Conservation (phyloP, 2,797 vertebrate species). For the Sebastes taczanowskii region DNA sequence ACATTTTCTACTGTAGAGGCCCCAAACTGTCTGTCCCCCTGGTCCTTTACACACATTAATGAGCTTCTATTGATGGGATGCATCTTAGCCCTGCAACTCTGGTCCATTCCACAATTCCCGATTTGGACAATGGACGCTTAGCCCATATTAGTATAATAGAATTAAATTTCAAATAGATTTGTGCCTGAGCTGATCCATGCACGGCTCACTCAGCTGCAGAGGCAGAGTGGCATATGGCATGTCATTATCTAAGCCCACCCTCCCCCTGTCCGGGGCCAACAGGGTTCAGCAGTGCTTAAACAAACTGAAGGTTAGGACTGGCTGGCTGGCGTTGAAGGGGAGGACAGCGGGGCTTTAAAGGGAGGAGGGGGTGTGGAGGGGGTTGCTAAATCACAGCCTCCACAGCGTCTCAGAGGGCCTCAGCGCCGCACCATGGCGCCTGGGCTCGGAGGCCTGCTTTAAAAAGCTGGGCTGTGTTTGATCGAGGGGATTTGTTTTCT, state of each 20-base stretch:
- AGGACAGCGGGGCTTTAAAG: slow-evolving; percentile 62
- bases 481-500: slow-evolving; percentile 77
- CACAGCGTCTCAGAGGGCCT: slow-evolving; percentile 67
- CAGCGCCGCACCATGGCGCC: slow-evolving; percentile 62
- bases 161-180: slow-evolving; percentile 81
- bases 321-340: slow-evolving; percentile 66
- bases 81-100: slow-evolving; percentile 58
- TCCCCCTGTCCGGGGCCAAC: slow-evolving; percentile 70
- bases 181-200: slow-evolving; percentile 63
- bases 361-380: not conserved
- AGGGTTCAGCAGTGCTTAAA: slow-evolving; percentile 81
- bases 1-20: slow-evolving; percentile 37
- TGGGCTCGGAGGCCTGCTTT: slow-evolving; percentile 68
- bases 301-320: slow-evolving; percentile 82
- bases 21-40: slow-evolving; percentile 59
- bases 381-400: slow-evolving; percentile 63
- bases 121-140: slow-evolving; percentile 75
- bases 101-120: slow-evolving; percentile 71
- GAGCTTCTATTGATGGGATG: slow-evolving; percentile 61
- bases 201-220: slow-evolving; percentile 67
- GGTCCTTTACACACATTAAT: slow-evolving; percentile 57
- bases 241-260: slow-evolving; percentile 74
- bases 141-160: slow-evolving; percentile 80
- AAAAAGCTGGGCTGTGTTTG: slow-evolving; percentile 72
- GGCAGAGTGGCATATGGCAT: slow-evolving; percentile 77